Evolutionary conservation across 2,113 vertebrate genomes (phyloP).

Genomic region (Neomonachus schauinslandi): DNA sequence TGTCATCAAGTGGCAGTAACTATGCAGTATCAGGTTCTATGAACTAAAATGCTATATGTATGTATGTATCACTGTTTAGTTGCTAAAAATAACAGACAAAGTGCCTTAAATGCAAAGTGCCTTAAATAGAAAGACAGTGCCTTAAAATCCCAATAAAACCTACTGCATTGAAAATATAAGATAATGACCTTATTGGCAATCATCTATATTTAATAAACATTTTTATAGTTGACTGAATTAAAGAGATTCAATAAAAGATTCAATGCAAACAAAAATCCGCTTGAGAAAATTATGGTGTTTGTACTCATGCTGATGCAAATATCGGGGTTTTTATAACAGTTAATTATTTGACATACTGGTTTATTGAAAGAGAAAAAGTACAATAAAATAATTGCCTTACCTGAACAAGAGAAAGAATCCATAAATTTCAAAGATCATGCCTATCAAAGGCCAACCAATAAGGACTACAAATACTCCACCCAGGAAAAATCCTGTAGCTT

Average conservation of each 20-base stretch:
- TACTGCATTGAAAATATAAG: background rate
- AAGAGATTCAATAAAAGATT: background rate
- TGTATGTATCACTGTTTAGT: background rate
- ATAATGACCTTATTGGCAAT: background rate
- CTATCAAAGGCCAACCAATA: slow-evolving; percentile 97
- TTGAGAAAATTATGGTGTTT: background rate
- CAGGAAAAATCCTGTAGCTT: slow-evolving; percentile 97
- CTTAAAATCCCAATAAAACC: background rate
- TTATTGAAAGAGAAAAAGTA: background rate
- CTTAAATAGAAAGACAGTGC: background rate
- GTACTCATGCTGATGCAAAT: background rate
- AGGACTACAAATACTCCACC: slow-evolving; percentile 97
- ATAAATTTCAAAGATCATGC: slow-evolving; percentile 97
- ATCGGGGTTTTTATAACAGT: background rate
- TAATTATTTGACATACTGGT: background rate
- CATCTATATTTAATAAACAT: background rate
- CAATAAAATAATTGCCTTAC: slow-evolving; percentile 81
- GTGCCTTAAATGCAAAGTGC: background rate
- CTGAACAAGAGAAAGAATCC: slow-evolving; percentile 99
- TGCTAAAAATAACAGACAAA: background rate
- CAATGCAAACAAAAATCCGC: background rate
- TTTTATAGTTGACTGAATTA: slow-evolving; percentile 42
- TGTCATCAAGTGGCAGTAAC: background rate
- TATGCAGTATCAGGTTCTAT: background rate
- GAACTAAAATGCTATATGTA: background rate